Evolutionary conservation across 1,140 invertebrate genomes (phyloP), one percentile per base, ranked within the genome.

Genomic region (Antheraea pernyi): DNA sequence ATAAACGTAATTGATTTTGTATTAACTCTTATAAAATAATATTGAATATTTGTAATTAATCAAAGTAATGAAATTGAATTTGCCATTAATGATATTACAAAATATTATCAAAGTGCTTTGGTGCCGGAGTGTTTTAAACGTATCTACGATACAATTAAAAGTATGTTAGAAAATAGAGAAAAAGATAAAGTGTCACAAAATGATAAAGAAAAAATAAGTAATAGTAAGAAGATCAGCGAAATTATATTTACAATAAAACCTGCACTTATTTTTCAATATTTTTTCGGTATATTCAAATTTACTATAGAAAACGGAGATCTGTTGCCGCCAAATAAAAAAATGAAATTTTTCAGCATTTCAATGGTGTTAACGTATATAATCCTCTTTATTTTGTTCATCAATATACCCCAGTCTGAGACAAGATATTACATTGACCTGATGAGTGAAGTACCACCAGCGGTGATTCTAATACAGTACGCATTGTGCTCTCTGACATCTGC

Each of bases 251-350:
- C 74, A 22, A 59, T 88, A 10, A 74, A 71, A 69, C 78, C 79
- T 6, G 53, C 76, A 10, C 8, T 81, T 9, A 39, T 79, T 18
- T 18, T 86, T 39, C 83, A 86, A 69, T 72, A 77, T 59, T 72
- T 68, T 18, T 84, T 81, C 62, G 85, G 83, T 46, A 79, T 86
- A 65, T 81, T 81, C 48, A 71, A 81, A 78, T 85, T 75, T 36
- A 62, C 73, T 48, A 37, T 69, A 7, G 30, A 16, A n/a, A 58
- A 74, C 4, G 71, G 73, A 46, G 60, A 70, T 37, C 16, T 84
- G 30, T 16, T 19, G n/a, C 60, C 69, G n/a, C 62, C 78, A 8
- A 80, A 61, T 42, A 66, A 22, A 60, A 76, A 66, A 77, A 76
- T 85, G 64, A 83, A 79, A 67, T 59, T 73, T 0, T 76, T 74